Evolutionary conservation across 2,113 vertebrate species (phyloP).

Genomic region (Saguinus imperator): DNA sequence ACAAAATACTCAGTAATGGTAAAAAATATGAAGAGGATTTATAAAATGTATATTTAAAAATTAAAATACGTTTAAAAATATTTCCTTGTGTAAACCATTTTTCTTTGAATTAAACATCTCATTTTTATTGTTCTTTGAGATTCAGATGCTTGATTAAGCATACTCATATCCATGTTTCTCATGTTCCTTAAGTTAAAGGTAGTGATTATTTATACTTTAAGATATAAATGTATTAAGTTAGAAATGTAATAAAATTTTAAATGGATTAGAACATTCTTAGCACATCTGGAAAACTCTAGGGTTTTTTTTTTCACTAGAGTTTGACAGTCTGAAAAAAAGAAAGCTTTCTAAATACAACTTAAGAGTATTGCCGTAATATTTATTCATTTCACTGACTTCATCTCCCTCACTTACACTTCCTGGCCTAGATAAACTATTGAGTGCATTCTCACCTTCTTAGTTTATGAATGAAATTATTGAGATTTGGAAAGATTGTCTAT

Average conservation of each 20-base stretch:
- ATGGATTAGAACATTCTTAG: neutral
- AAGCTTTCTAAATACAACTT: neutral
- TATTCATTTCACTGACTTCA: neutral
- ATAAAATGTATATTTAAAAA: constrained; percentile 5
- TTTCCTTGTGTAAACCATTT: neutral
- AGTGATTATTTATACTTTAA: neutral
- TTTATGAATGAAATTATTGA: neutral
- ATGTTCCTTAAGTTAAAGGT: neutral
- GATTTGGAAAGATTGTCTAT: neutral
- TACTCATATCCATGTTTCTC: neutral
- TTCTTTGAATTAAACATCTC: neutral
- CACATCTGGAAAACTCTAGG: neutral
- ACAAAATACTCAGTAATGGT: neutral
- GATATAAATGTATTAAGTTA: neutral
- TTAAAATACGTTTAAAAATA: neutral
- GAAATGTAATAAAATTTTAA: neutral
- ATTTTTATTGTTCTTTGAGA: neutral
- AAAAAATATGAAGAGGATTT: neutral
- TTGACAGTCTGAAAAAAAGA: neutral
- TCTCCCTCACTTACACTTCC: neutral
- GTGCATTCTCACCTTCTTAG: neutral
- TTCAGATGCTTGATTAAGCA: neutral
- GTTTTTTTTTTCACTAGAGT: neutral
- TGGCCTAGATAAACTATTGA: neutral
- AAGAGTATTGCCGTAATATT: neutral